Evolutionary conservation across 2,797 vertebrate genomes (phyloP).

Genomic region (Amblyopsis hoosieri): DNA sequence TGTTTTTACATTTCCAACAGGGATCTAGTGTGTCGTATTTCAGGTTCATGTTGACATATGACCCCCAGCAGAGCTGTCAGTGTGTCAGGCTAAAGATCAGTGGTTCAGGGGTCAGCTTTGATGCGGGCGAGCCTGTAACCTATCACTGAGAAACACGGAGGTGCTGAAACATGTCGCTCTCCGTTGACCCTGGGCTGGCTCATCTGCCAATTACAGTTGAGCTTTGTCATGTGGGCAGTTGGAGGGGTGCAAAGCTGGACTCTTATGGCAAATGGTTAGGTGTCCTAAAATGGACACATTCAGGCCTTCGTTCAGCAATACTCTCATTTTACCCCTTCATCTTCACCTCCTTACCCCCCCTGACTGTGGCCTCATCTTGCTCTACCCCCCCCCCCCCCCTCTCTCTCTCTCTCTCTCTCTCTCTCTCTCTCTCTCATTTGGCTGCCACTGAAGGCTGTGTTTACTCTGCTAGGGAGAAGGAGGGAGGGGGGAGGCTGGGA

Average conservation of each 20-base stretch:
- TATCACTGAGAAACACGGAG: slow-evolving; percentile 35
- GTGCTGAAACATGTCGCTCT: slow-evolving; percentile 47
- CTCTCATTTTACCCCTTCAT: too few species aligned
- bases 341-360: too few species aligned
- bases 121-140: slow-evolving; percentile 33
- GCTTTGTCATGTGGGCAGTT: slow-evolving; percentile 3
- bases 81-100: slow-evolving; percentile 45
- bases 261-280: too few species aligned
- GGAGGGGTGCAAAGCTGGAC: too few species aligned
- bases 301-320: background rate
- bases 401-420: slow-evolving; percentile 40
- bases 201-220: too few species aligned
- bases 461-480: slow-evolving; percentile 63
- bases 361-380: slow-evolving; percentile 1
- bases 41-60: background rate
- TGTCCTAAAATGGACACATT: background rate
- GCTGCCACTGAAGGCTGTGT: slow-evolving; percentile 61
- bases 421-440: slow-evolving; percentile 40
- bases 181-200: slow-evolving; percentile 31
- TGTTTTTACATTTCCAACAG: slow-evolving; percentile 23
- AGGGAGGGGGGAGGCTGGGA: slow-evolving; percentile 2
- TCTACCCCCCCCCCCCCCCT: slow-evolving; percentile 26
- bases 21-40: slow-evolving; percentile 6
- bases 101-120: slow-evolving; percentile 46
- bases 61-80: slow-evolving; percentile 6